Base-by-base conservation (phyloP, 2,888 invertebrate genomes). In the Ariolimax columbianus region DNA sequence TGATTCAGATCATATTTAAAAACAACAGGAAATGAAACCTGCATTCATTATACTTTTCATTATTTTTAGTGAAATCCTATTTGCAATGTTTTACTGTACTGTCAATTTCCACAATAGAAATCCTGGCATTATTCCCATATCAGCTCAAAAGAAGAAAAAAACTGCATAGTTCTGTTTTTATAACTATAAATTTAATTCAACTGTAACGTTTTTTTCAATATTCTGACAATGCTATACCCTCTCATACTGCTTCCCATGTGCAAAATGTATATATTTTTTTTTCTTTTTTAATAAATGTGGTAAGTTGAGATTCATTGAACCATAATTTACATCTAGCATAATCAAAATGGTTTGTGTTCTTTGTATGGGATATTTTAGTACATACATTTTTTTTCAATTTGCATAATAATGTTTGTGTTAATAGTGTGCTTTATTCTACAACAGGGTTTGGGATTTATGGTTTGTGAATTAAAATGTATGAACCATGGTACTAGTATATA, bases 21-120 rank as follows among this genome's bases (percentile, higher is more conserved):
- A 14, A 47, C 47, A 47, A 47, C 47, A 47, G 47, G n/a, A n/a
- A n/a, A n/a, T n/a, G n/a, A 47, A 47, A 47, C 14, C 47, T 47
- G 47, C 55, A 3, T 19, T 19, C 23, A 55, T 55, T 9, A 19
- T 55, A 19, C 55, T 72, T 3, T 38, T 38, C 26, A 40, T 40
- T 40, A 47, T 30, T 75, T n/a, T n/a, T 47, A 26, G 47, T 47
- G 73, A 75, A 75, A 75, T 75, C 47, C 43, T 17, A n/a, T 47
- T 75, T 75, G 14, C 26, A 43, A 47, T 14, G 19, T 47, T 4
- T 43, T 43, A 4, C 9, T 73, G 2, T 51, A 75, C 40, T 30
- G 4, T 51, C 4, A 75, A 75, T 75, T 51, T 75, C 43, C n/a
- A 75, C 33, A 30, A 51, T 19, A 51, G 51, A 75, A 75, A 75